Base-by-base conservation (phyloP, 2,888 invertebrate species). In the Sisyra nigra region DNA sequence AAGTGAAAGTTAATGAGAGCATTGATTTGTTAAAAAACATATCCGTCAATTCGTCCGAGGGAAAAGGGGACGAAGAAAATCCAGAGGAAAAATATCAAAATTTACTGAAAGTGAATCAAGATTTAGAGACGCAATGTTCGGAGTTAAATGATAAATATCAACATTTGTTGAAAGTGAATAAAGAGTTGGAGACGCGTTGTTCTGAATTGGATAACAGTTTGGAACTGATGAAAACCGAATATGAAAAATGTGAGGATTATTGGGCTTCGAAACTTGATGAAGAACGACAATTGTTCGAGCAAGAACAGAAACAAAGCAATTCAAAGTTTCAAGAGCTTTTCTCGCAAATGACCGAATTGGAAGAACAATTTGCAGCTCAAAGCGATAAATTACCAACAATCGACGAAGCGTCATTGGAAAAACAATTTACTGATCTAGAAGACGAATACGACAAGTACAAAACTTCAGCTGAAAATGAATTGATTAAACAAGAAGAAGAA, bases 201-300 rank as follows among this genome's bases (percentile, higher is more conserved):
- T 69, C 69, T 44, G 81, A 84, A 47, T 62, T 87, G 40, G 85
- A 87, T 60, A 63, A 63, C 40, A 81, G 81, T 52, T 62, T 87
- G 44, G 84, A 85, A 56, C 68, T 80, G 54, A 65, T 88, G 63
- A 73, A 74, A 52, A 68, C 68, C 36, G 88, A 87, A 56, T 86
- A 84, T 57, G 87, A 87, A 53, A 76, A 77, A 47, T 83, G 85
- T 58, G 89, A 89, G 58, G 87, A 87, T 58, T 88, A 88, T 63
- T 89, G 88, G 88, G 71, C 76, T 40, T 66, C 66, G 29, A 87
- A 87, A 61, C 63, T 88, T 45, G 76, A 79, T 39, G 84, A 82
- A 47, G 88, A 88, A 60, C 69, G 87, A 19, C 74, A 73, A 48
- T 62, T 78, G 44, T 80, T 76, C 55, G 80, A 80, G 53, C 76